These are phyloP conservation scores for Eubasilissa regina DNA, from an alignment of 1,140 invertebrate genomes.

Conservation along the genomic window DNA sequence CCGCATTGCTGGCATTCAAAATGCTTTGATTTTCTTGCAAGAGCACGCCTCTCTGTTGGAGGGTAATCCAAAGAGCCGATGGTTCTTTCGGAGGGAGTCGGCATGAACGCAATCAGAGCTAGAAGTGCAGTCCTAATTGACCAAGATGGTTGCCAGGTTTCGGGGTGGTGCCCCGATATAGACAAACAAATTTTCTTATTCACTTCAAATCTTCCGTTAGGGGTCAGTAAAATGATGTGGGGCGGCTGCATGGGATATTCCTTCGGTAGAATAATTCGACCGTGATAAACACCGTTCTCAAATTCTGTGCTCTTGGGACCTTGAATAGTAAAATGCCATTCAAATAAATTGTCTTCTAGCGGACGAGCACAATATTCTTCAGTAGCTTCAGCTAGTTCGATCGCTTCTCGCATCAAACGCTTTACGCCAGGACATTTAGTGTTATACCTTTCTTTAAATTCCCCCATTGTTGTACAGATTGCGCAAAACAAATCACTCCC, in stretches of 20 bases:
- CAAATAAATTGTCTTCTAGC: slow-evolving; percentile 93
- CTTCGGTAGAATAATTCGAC: slow-evolving; percentile 85
- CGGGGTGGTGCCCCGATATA: slow-evolving; percentile 94
- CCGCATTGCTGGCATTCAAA: slow-evolving; percentile 74
- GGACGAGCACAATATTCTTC: slow-evolving; percentile 90
- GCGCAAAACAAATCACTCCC: slow-evolving; percentile 18
- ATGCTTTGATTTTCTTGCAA: slow-evolving; percentile 79
- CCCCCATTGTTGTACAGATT: slow-evolving; percentile 24
- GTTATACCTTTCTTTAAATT: slow-evolving; percentile 38
- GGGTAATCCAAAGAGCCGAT: slow-evolving; percentile 90
- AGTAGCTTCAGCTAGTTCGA: slow-evolving; percentile 88
- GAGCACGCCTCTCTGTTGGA: slow-evolving; percentile 80
- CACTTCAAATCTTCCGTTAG: slow-evolving; percentile 92
- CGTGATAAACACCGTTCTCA: slow-evolving; percentile 89
- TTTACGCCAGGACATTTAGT: slow-evolving; percentile 64
- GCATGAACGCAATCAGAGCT: slow-evolving; percentile 94
- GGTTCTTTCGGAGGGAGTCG: slow-evolving; percentile 85
- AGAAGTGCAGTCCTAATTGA: slow-evolving; percentile 91
- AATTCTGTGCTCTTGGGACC: slow-evolving; percentile 88
- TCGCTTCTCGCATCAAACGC: slow-evolving; percentile 89
- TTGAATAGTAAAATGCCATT: slow-evolving; percentile 95
- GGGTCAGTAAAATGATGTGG: slow-evolving; percentile 91
- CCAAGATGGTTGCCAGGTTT: slow-evolving; percentile 96
- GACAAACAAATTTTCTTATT: slow-evolving; percentile 95
- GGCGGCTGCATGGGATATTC: slow-evolving; percentile 98